Conservation (phyloP, 1,140 invertebrate genomes). For the Drosophila nigromelanica region DNA sequence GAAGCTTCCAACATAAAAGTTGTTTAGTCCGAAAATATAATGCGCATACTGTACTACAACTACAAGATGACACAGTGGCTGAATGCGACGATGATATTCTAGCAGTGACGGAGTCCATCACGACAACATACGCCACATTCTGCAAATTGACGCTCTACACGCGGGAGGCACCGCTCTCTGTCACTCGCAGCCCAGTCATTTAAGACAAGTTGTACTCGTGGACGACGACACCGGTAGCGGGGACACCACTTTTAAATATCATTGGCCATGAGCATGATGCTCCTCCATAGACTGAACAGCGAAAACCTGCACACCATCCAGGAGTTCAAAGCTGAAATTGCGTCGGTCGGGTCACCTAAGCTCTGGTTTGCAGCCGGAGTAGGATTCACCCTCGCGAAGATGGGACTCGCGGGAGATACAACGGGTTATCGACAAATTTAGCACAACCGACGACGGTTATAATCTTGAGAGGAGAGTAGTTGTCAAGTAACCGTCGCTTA, state of each 20-base stretch:
- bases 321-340: too few relatives aligned
- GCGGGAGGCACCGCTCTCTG: background rate
- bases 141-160: background rate
- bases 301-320: constrained; percentile 3
- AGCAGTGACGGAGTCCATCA: background rate
- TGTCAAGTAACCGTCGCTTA: too few relatives aligned
- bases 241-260: too few relatives aligned
- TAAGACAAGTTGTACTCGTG: too few relatives aligned
- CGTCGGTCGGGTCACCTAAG: too few relatives aligned
- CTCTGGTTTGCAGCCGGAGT: constrained; percentile 7
- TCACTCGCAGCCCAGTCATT: too few relatives aligned
- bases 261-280: constrained; percentile 5
- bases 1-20: background rate
- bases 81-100: background rate
- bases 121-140: background rate
- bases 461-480: too few relatives aligned
- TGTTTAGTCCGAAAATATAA: background rate
- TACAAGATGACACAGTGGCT: background rate
- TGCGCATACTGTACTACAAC: too few relatives aligned
- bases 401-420: too few relatives aligned
- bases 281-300: constrained; percentile 1
- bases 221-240: too few relatives aligned
- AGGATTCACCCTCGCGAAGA: background rate
- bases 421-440: too few relatives aligned
- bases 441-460: too few relatives aligned